These are phyloP conservation scores for Macrosteles quadrilineatus DNA, from an alignment of 1,140 invertebrate genomes.

Conservation along the genomic window DNA sequence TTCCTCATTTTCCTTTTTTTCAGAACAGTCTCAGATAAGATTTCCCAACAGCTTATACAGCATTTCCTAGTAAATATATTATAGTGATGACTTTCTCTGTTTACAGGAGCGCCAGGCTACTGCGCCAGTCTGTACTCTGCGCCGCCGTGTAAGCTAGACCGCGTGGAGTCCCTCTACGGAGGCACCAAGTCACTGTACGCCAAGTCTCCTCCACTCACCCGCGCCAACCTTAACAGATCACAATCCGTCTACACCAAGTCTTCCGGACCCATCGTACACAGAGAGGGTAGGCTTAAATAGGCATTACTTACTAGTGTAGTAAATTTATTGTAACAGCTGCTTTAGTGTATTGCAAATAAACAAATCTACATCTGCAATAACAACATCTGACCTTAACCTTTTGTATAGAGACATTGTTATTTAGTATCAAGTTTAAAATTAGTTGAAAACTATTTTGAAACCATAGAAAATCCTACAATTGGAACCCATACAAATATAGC, in stretches of 20 bases:
- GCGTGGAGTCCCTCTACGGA: constrained; percentile 76
- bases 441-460: too few relatives aligned
- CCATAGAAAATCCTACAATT: too few relatives aligned
- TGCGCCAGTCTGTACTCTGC: constrained; percentile 57
- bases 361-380: too few relatives aligned
- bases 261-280: constrained; percentile 52
- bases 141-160: constrained; percentile 59
- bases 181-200: constrained; percentile 83
- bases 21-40: not conserved
- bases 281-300: constrained; percentile 7
- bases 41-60: not conserved
- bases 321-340: too few relatives aligned
- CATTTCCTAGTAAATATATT: not conserved
- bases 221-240: constrained; percentile 80
- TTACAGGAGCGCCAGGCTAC: constrained; percentile 48
- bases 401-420: too few relatives aligned
- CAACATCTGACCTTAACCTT: too few relatives aligned
- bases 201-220: constrained; percentile 75
- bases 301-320: too few relatives aligned
- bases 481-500: too few relatives aligned
- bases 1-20: too few relatives aligned
- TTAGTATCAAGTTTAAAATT: too few relatives aligned
- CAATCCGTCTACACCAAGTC: constrained; percentile 86
- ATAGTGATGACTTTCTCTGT: constrained; percentile 33
- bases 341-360: too few relatives aligned